Conservation (phyloP, 2,113 vertebrate species). For the Procavia capensis region DNA sequence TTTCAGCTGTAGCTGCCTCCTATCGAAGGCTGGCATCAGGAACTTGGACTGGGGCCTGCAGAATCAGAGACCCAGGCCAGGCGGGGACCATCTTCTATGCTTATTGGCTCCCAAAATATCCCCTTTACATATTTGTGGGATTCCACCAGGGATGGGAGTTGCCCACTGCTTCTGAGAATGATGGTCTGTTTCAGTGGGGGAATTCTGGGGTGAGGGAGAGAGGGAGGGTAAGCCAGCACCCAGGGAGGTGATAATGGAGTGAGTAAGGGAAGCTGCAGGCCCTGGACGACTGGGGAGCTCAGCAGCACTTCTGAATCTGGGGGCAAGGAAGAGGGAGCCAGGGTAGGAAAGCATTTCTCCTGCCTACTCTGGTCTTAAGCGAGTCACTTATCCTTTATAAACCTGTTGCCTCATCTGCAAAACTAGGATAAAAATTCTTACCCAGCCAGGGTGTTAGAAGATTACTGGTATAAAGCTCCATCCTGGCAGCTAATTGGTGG, state of each 20-base stretch:
- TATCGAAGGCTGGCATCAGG: conserved; percentile 21
- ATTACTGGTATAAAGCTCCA: background rate
- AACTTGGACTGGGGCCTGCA: background rate
- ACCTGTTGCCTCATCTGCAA: background rate
- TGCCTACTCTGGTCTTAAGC: background rate
- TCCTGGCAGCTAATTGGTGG: background rate
- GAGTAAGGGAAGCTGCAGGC: background rate
- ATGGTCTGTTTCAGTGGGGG: background rate
- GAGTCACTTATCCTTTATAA: background rate
- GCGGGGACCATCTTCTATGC: background rate
- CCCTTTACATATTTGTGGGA: conserved; percentile 45
- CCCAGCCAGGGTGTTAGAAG: background rate
- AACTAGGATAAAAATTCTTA: background rate
- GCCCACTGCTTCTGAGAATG: conserved; percentile 21
- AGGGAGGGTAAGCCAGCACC: background rate
- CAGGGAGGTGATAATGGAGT: background rate
- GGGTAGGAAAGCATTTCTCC: background rate
- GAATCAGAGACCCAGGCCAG: background rate
- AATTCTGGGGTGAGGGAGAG: background rate
- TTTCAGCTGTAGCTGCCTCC: conserved; percentile 51
- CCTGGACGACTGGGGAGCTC: background rate
- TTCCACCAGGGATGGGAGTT: background rate
- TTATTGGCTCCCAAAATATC: conserved; percentile 56
- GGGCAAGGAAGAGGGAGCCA: background rate
- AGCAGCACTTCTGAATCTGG: background rate